Evolutionary conservation across 2,797 vertebrate species (phyloP), one percentile per base, ranked within the genome.

Genomic region (Cynopterus sphinx): DNA sequence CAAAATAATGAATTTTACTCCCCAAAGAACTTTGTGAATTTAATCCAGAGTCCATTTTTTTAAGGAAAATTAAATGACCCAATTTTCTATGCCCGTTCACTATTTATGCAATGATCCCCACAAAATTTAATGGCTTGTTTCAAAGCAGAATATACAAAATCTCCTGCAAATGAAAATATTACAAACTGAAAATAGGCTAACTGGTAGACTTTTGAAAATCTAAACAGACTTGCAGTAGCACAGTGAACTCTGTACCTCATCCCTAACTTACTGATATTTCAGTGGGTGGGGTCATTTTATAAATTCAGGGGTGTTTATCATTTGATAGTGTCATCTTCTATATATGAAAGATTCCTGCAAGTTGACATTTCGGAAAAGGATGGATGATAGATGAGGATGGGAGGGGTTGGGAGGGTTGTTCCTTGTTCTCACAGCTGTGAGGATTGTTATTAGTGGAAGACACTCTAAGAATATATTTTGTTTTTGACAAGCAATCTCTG

Each of bases 401-500:
- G 59, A 59, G 2, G 31, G n/a, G 36, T 19, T 59, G 5, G 15
- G 26, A 15, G 6, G 6, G 33, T 2, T 88, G 22, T 74, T 46
- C 24, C 65, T 0, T 87, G 33, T 95, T 28, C 49, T 90, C 92
- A 33, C 19, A 31, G 46, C 89, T 92, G 61, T n/a, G 8, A 61
- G 75, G 57, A 94, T 22, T 91, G 26, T 46, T 95, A 71, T 65
- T 97, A 46, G 51, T 31, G 84, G 93, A 88, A 96, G 70, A 26
- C 49, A 73, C 55, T 26, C 89, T 84, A 86, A 89, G 91, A 97
- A 97, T 75, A 93, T 86, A 86, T 92, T 97, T 63, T 5, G 3
- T 26, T 95, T 95, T 59, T 96, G 97, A 96, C 91, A 97, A 87
- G 94, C 89, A 95, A 77, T 92, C 75, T 87, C 63, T 95, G 87